Evolutionary conservation across 2,888 invertebrate genomes (phyloP).

Genomic region (Thera obeliscata): DNA sequence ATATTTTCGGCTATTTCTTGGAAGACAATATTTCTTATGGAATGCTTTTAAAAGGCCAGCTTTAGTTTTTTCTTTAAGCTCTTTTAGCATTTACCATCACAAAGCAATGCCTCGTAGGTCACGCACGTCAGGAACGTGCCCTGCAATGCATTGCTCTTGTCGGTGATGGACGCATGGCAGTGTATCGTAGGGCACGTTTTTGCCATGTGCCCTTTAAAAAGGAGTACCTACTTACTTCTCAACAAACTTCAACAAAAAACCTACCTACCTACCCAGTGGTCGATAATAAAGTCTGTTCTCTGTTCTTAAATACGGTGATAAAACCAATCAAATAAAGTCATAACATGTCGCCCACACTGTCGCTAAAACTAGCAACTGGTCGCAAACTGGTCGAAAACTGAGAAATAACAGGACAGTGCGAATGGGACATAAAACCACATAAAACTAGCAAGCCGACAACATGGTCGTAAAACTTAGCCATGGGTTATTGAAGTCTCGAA

Average conservation of each 20-base stretch:
- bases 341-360: not conserved
- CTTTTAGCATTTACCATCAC: not conserved
- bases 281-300: too few relatives aligned
- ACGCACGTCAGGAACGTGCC: too few relatives aligned
- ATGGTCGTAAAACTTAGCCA: slow-evolving; percentile 3
- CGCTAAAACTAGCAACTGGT: slow-evolving; percentile 19
- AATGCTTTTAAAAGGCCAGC: not conserved
- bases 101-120: too few relatives aligned
- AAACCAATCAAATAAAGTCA: too few relatives aligned
- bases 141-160: too few relatives aligned
- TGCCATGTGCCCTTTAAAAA: too few relatives aligned
- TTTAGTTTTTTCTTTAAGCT: not conserved
- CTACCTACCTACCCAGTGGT: too few relatives aligned
- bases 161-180: too few relatives aligned
- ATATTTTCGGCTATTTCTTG: slow-evolving; percentile 28
- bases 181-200: too few relatives aligned
- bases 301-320: too few relatives aligned
- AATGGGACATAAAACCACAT: slow-evolving; percentile 18
- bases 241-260: too few relatives aligned
- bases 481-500: slow-evolving; percentile 4
- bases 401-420: slow-evolving; percentile 15
- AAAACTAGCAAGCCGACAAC: not conserved
- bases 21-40: slow-evolving; percentile 1
- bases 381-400: slow-evolving; percentile 16
- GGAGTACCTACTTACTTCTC: too few relatives aligned